Conservation (phyloP, 1,140 invertebrate species). For the Paraescarpia echinospica region DNA sequence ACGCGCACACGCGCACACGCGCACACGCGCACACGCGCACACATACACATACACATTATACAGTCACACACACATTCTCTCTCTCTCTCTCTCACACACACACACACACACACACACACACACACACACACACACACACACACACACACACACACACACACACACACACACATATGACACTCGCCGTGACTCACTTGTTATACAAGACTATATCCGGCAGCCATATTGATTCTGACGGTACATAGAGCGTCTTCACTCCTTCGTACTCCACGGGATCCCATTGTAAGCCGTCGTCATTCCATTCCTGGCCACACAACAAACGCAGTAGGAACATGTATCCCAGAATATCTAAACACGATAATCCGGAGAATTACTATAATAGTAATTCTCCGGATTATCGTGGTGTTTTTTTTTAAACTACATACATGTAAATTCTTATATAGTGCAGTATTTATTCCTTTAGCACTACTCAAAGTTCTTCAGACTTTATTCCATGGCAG, state of each 20-base stretch:
- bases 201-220: slow-evolving; percentile 73
- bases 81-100: too few species aligned
- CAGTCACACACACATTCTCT: too few species aligned
- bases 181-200: slow-evolving; percentile 26
- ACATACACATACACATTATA: neutral
- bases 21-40: too few species aligned
- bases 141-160: neutral
- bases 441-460: too few species aligned
- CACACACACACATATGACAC: neutral
- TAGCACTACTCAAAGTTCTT: too few species aligned
- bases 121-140: slow-evolving; percentile 7
- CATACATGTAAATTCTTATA: too few species aligned
- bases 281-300: slow-evolving; percentile 48
- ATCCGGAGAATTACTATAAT: neutral
- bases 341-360: neutral
- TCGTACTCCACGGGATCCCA: slow-evolving; percentile 55
- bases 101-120: slow-evolving; percentile 9
- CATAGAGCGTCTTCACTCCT: slow-evolving; percentile 47
- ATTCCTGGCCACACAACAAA: slow-evolving; percentile 37
- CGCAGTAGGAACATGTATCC: neutral
- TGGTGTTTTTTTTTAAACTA: too few species aligned
- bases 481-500: too few species aligned
- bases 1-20: too few species aligned
- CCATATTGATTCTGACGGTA: slow-evolving; percentile 55
- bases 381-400: too few species aligned